Evolutionary conservation across 2,888 invertebrate species (phyloP), one percentile per base, ranked within the genome.

Genomic region (Erynnis tages): DNA sequence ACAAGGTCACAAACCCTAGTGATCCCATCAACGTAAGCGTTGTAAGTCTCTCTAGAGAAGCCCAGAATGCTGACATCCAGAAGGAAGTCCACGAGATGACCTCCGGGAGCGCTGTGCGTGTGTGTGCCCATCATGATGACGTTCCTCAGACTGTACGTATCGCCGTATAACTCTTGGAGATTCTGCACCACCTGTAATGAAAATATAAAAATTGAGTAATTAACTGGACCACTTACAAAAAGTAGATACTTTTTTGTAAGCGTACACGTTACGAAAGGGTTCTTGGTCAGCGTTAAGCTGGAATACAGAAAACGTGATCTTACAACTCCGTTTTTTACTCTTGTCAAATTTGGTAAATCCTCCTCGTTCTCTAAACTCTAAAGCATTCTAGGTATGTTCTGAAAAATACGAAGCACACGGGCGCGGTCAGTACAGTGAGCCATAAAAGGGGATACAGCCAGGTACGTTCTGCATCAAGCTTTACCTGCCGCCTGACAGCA

Each of bases 41-140:
- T 58, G 50, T 73, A 90, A 7, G 86, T 83, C 55, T 90, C 86
- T 1, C 62, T 65, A 2, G 89, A 89, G 66, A 84, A 97, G 8
- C 98, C 98, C 34, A 95, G 91, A 29, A 94, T 94, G n/a, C 96
- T 94, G 58, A 97, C 91, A 68, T 97, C 96, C 62, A 96, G 95
- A 29, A 98, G 88, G 53, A 97, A 90, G 78, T 97, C 94, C 81
- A 96, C 94, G 70, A 97, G 91, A 70, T 93, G 95, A 0, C 98
- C 98, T 0, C 96, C 98, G 0, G 97, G 96, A 0, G 92, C 91
- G 19, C 95, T 94, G 79, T 98, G 98, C 0, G 97, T 96, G 80
- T 98, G 98, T 0, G 97, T 97, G 0, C 95, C 97, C 56, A 95
- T 95, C 11, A 98, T 80, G 70, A 97, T 94, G 3, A 98, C 93